phyloP scores from a whole-genome alignment of 1,140 invertebrate genomes.

The Drosophila littoralis region DNA sequence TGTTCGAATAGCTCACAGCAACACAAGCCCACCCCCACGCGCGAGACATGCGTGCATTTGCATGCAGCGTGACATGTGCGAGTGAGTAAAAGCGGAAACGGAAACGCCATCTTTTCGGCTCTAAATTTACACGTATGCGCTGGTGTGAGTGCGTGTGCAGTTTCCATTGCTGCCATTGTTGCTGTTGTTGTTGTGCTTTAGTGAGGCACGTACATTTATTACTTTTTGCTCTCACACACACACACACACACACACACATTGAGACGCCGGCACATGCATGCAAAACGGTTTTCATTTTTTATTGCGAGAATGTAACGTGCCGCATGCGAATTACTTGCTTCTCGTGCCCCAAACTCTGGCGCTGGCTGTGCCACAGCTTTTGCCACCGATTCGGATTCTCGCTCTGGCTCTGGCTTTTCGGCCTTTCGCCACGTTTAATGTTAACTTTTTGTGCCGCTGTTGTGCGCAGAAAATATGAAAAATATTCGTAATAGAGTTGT shows the following conservation, averaged over 20 bases:
- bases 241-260: slow-evolving; percentile 21
- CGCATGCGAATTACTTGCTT: slow-evolving; percentile 82
- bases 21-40: slow-evolving; percentile 3
- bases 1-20: slow-evolving; percentile 31
- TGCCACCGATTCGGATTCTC: slow-evolving; percentile 8
- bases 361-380: slow-evolving; percentile 10
- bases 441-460: slow-evolving; percentile 70
- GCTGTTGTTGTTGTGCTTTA: slow-evolving; percentile 54
- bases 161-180: slow-evolving; percentile 21
- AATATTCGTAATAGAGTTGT: slow-evolving; percentile 83
- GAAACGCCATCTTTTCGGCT: slow-evolving; percentile 57
- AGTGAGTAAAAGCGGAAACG: slow-evolving; percentile 47
- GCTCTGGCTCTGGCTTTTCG: slow-evolving; percentile 54
- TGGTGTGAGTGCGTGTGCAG: slow-evolving; percentile 25
- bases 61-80: slow-evolving; percentile 66
- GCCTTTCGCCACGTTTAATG: slow-evolving; percentile 73
- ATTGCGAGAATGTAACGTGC: slow-evolving; percentile 81
- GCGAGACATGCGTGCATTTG: slow-evolving; percentile 55
- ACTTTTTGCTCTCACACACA: slow-evolving; percentile 47
- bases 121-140: slow-evolving; percentile 71
- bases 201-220: slow-evolving; percentile 80
- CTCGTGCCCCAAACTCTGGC: slow-evolving; percentile 29
- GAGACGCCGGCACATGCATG: slow-evolving; percentile 70
- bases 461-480: slow-evolving; percentile 72
- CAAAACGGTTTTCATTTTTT: slow-evolving; percentile 80